These are phyloP conservation scores for Drosophila antonietae DNA, from an alignment of 2,888 invertebrate species.

Conservation along the genomic window DNA sequence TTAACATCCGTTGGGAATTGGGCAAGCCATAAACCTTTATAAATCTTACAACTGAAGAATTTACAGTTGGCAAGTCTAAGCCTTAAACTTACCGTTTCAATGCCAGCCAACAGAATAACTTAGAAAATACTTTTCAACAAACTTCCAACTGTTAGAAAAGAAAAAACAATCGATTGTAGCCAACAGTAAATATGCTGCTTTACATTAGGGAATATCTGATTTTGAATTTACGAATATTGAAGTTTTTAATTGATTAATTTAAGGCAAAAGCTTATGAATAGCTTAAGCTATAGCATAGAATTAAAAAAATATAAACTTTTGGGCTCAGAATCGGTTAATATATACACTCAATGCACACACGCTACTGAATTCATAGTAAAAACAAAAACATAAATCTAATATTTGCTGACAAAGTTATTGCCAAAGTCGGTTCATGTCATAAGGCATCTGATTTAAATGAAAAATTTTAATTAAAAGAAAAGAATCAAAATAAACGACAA, in stretches of 20 bases:
- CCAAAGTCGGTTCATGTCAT: background rate
- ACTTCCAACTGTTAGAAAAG: background rate
- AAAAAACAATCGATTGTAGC: background rate
- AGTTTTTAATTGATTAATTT: background rate
- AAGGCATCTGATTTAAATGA: conserved; percentile 11
- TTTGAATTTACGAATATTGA: background rate
- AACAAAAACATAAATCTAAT: conserved; percentile 16
- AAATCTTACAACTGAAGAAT: background rate
- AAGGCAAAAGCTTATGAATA: background rate
- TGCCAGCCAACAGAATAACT: background rate
- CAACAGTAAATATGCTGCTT: background rate
- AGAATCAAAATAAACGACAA: conserved; percentile 35
- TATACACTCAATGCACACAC: background rate
- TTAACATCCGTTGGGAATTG: background rate
- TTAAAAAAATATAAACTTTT: background rate
- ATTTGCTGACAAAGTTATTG: conserved; percentile 30
- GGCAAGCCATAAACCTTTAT: background rate
- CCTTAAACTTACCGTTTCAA: background rate
- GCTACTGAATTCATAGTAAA: background rate
- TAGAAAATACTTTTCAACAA: background rate
- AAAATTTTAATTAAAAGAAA: conserved; percentile 3
- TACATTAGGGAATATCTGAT: background rate
- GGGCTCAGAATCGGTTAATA: background rate
- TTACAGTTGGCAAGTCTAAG: background rate
- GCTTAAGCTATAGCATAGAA: background rate